These are phyloP conservation scores for Cephalopholis sonnerati DNA, from an alignment of 2,113 vertebrate genomes.

Conservation along the genomic window DNA sequence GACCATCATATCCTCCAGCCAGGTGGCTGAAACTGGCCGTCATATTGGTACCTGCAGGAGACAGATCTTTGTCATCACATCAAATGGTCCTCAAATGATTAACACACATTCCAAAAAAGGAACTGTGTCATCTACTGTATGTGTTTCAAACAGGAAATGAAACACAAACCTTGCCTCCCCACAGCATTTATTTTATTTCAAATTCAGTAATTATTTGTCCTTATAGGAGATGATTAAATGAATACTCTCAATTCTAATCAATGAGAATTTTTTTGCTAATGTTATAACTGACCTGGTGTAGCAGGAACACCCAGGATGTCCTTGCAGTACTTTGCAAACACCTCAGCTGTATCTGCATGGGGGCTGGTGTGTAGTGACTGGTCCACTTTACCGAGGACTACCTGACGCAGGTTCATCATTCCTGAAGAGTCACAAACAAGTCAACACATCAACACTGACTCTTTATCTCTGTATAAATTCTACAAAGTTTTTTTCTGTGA, in stretches of 20 bases:
- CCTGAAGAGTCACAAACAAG: conserved; percentile 80
- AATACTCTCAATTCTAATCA: background rate
- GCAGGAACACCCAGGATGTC: conserved; percentile 94
- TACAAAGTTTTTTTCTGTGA: background rate
- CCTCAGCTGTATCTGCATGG: conserved; percentile 86
- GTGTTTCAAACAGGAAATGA: background rate
- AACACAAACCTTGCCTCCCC: background rate
- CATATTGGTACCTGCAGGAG: conserved; percentile 84
- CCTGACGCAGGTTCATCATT: conserved; percentile 93
- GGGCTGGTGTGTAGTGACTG: conserved; percentile 89
- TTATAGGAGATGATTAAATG: background rate
- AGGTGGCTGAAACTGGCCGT: conserved; percentile 88
- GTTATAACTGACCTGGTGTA: conserved; percentile 87
- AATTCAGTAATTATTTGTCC: background rate
- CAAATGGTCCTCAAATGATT: background rate
- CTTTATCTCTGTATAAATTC: background rate
- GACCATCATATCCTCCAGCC: conserved; percentile 93
- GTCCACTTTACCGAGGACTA: conserved; percentile 96
- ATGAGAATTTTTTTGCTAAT: background rate
- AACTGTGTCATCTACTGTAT: background rate
- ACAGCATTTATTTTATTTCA: background rate
- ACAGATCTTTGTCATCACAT: background rate
- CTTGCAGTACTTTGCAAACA: conserved; percentile 89
- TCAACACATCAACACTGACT: background rate
- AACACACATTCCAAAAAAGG: background rate